These are phyloP conservation scores for Thysanoteuthis rhombus DNA, from an alignment of 2,888 invertebrate species.

Conservation along the genomic window DNA sequence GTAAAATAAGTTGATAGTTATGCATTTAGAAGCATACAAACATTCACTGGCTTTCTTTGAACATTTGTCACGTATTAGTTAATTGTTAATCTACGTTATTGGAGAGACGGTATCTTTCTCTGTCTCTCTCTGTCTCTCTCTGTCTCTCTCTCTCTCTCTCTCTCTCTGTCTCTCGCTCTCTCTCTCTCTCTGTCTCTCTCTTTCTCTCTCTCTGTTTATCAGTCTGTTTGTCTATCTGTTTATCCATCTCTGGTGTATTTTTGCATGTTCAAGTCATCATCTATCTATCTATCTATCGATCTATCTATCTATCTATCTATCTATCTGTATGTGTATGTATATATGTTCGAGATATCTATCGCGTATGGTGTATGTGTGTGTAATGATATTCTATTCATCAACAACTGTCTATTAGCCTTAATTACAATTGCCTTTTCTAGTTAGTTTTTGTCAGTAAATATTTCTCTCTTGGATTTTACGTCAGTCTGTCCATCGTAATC, in stretches of 20 bases:
- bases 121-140: background rate
- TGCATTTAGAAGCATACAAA: background rate
- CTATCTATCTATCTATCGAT: background rate
- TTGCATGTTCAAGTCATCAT: no score
- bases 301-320: no score
- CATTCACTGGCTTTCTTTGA: background rate
- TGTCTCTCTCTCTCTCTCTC: fast-evolving
- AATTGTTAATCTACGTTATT: background rate
- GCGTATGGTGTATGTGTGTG: background rate
- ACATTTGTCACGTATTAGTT: background rate
- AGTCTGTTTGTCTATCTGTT: background rate
- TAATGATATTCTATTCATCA: background rate
- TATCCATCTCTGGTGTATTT: no score
- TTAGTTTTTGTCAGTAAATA: background rate
- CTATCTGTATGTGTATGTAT: background rate
- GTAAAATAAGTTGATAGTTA: background rate
- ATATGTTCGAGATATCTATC: no score
- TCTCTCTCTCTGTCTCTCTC: background rate
- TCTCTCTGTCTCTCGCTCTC: background rate
- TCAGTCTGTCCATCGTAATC: background rate
- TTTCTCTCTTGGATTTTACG: background rate
- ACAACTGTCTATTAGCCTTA: background rate
- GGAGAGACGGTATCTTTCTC: background rate
- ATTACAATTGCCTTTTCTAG: background rate
- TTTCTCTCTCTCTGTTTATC: background rate